Base-by-base conservation (phyloP, 2,797 vertebrate genomes). In the Gambusia yucatana region DNA sequence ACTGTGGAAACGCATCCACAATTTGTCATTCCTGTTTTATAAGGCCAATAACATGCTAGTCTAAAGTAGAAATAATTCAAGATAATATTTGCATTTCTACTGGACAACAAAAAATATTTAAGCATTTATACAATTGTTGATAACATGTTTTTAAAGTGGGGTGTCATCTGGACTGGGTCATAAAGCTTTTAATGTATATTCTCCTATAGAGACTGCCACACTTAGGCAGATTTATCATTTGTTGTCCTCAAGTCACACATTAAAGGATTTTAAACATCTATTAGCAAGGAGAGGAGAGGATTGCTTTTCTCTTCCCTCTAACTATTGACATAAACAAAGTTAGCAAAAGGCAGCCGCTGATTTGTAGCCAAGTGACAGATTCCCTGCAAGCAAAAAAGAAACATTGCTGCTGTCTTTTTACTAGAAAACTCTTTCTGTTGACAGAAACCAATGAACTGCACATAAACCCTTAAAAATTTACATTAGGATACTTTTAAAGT, bases 281-380 rank as follows among this genome's bases (percentile, higher is more conserved):
- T 91, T 91, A 93, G 86, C 76, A 8, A 81, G 76, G 82, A 79
- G 77, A 78, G 82, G 90, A 89, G 61, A 70, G 73, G 48, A 75
- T 83, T 73, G 79, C 47, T 84, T 89, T 82, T 81, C 84, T 84
- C 76, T 90, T 72, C 82, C 91, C 84, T 88, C 78, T 87, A 94
- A 93, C 91, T 94, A 93, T 89, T 91, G 90, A 92, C 88, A 88
- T 91, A 94, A 94, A 90, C 86, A 91, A 88, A 89, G 78, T 85
- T 84, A 20, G 84, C 87, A 86, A 87, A 50, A 73, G 84, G 90
- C 90, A 84, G 91, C 83, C 88, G 89, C 86, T 92, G 92, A 92
- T 92, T 89, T 85, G 86, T 87, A 88, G 88, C 82, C 80, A 88
- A 86, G 90, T 76, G 86, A 92, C 86, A 87, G 85, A 90, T 89